phyloP scores from a whole-genome alignment of 2,888 invertebrate genomes.

The Miltochrista miniata region DNA sequence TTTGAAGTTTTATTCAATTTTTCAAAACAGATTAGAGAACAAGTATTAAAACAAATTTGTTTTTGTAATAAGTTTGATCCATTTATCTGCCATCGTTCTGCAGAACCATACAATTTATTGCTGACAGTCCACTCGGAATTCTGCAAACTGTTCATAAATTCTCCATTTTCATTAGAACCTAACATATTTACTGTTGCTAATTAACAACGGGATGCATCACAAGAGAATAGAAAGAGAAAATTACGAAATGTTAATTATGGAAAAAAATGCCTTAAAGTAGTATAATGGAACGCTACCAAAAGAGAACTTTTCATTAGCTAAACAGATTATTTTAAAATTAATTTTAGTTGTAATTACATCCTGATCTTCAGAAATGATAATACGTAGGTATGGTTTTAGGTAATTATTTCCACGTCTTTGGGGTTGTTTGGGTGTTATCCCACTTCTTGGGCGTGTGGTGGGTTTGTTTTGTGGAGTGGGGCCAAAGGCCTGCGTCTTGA shows the following conservation, averaged over 20 bases:
- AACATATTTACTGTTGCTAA: constrained; percentile 47
- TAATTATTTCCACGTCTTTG: too few relatives aligned
- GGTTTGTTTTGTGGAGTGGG: too few relatives aligned
- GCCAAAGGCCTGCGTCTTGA: too few relatives aligned
- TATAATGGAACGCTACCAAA: neutral
- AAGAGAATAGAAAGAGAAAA: constrained; percentile 28
- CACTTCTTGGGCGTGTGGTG: too few relatives aligned
- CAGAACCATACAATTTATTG: constrained; percentile 57
- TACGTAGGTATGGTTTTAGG: too few relatives aligned
- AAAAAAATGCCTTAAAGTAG: constrained; percentile 15
- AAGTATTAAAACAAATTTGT: constrained; percentile 47
- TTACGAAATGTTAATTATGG: constrained; percentile 31
- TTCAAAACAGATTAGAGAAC: constrained; percentile 41
- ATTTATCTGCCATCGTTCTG: constrained; percentile 62
- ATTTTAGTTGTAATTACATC: too few relatives aligned
- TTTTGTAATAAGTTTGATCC: constrained; percentile 56
- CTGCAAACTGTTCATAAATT: constrained; percentile 54
- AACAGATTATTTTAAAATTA: too few relatives aligned
- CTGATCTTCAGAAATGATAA: too few relatives aligned
- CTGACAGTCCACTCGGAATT: constrained; percentile 54
- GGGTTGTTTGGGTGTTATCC: too few relatives aligned
- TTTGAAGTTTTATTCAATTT: constrained; percentile 27
- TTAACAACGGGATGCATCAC: constrained; percentile 28
- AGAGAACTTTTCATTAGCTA: neutral
- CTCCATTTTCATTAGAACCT: constrained; percentile 49